Evolutionary conservation across 2,113 vertebrate genomes (phyloP), one percentile per base, ranked within the genome.

Genomic region (Neoarius graeffei): DNA sequence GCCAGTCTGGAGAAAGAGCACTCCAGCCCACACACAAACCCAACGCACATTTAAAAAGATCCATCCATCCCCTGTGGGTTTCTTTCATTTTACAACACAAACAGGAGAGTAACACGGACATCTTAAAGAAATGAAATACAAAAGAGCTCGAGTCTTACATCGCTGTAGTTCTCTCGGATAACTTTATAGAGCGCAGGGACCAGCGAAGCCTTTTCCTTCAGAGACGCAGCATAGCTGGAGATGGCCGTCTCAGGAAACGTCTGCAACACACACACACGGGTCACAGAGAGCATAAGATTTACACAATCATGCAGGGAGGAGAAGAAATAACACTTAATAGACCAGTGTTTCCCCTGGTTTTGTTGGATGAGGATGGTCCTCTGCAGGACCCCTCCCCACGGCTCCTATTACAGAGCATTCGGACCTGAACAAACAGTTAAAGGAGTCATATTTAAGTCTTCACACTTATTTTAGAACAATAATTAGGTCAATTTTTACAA

Each of bases 131-230:
- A 19, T 4, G 0, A 14, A 15, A 74, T 8, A 74, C 25, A 25
- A 15, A 59, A 89, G 76, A 64, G 19, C n/a, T 83, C 5, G 25
- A 60, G 30, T 50, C 97, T 89, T 95, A 99, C 98, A 82, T 99
- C 98, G 88, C 97, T 99, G 92, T 98, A 98, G 94, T 97, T 97
- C 88, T 99, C 98, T 91, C 97, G 95, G 91, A 99, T 97, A 90
- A 99, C 98, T 94, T 97, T 98, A 94, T 99, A 99, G 85, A 99
- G 95, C n/a, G 97, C 98, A 30, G 97, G 97, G 93, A 99, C 95
- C 94, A 99, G 95, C 91, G 95, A 91, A 91, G 80, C 95, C 94
- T 97, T 99, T 81, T 98, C 96, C 94, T 97, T 99, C 91, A 99
- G 93, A 90, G 95, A 95, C 88, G 94, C 92, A 64, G 98, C 98